These are phyloP conservation scores for Coracopsis vasa DNA, from an alignment of 2,113 vertebrate species.

Conservation along the genomic window DNA sequence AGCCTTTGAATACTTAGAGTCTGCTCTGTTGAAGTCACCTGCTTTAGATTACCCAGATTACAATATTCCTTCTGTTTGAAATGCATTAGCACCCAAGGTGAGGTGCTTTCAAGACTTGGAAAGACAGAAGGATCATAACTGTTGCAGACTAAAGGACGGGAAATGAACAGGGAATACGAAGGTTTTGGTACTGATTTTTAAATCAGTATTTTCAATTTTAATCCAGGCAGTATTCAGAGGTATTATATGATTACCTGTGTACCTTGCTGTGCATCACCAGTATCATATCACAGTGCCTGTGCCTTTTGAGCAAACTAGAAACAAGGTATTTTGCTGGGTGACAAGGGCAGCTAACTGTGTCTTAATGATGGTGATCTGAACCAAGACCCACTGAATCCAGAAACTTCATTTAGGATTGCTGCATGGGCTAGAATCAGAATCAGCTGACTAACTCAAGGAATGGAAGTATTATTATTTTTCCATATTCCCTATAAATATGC, in stretches of 20 bases:
- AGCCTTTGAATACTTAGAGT: not conserved
- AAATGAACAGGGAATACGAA: not conserved
- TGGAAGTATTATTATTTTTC: not conserved
- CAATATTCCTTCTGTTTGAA: not conserved
- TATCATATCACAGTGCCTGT: not conserved
- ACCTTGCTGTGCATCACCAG: not conserved
- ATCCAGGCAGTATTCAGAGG: not conserved
- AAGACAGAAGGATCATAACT: not conserved
- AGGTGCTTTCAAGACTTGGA: not conserved
- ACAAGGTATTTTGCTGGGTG: not conserved
- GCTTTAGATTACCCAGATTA: not conserved
- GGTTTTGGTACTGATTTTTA: not conserved
- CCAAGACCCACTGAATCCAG: not conserved
- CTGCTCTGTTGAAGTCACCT: not conserved
- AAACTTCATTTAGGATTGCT: not conserved
- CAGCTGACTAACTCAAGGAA: not conserved
- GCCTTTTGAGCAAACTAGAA: not conserved
- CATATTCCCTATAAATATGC: accelerated
- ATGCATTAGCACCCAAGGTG: not conserved
- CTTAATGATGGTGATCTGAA: not conserved
- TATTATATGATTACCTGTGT: not conserved
- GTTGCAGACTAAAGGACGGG: not conserved
- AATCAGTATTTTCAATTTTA: not conserved
- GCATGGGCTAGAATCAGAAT: not conserved
- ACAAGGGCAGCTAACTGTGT: not conserved